Base-by-base conservation (phyloP, 2,113 vertebrate species). In the Bos javanicus region DNA sequence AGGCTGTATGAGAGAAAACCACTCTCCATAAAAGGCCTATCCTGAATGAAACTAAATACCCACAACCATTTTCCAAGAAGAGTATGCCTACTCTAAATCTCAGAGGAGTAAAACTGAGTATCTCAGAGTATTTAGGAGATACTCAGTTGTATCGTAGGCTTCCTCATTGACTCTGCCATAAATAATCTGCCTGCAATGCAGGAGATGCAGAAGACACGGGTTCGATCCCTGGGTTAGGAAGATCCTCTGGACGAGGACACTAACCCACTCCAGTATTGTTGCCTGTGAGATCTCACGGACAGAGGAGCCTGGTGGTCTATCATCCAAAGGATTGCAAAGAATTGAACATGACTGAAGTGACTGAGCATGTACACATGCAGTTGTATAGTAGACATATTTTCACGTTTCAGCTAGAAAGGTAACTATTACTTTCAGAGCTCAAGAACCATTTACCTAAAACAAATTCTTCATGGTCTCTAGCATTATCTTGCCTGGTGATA, bases 121-220 rank as follows among this genome's bases (percentile, higher is more conserved):
- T 5, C 26, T 52, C 0, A 3, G 10, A 74, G 23, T 76, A 2
- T 76, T 39, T 56, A 14, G 52, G 46, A 64, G 9, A 88, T 7
- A 71, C 1, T 88, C 0, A 87, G n/a, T 48, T 62, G 2, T 46
- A 91, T 0, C 87, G 3, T 21, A 30, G 36, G 71, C 39, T 43
- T 76, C 6, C 71, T 36, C 23, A 43, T 39, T 43, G 39, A 26
- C 71, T 76, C 36, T 0, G 0, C 39, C 6, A 43, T 76, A 43
- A 43, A 26, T 11, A 76, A 43, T 76, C 23, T 26, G 23, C 39
- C 23, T 76, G 23, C 71, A 43, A 7, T 43, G 39, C 23, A 43
- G 23, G 71, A 76, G 71, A 76, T 0, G 0, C 12, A 43, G 71
- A 25, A 39, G 21, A 74, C 36, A 76, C 7, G 71, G 23, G 23